Conservation (phyloP, 2,888 invertebrate species). For the Luperina testacea region DNA sequence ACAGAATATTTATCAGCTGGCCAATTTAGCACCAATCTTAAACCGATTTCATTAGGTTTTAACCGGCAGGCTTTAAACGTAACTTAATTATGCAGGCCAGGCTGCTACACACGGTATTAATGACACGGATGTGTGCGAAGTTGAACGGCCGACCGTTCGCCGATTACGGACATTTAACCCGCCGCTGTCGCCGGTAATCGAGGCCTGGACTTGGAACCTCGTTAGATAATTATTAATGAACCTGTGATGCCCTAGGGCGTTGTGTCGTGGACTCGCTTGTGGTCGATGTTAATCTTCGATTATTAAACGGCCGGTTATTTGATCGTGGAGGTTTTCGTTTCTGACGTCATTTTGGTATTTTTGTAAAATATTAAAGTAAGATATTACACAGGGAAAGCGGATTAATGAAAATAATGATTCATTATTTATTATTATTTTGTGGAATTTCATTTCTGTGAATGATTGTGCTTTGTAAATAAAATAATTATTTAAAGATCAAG, state of each 20-base stretch:
- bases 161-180: constrained; percentile 58
- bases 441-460: background rate
- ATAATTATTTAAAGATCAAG: background rate
- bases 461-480: too few relatives aligned
- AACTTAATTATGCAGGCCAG: constrained; percentile 45
- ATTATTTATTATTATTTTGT: background rate
- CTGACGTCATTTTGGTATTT: background rate
- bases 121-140: constrained; percentile 42
- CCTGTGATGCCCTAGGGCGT: constrained; percentile 47
- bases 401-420: background rate
- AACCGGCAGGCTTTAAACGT: constrained; percentile 25
- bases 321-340: constrained; percentile 1
- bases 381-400: background rate
- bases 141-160: constrained; percentile 36
- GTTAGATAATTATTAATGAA: constrained; percentile 67
- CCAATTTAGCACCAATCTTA: constrained; percentile 4
- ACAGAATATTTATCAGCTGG: background rate
- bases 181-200: constrained; percentile 62
- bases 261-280: constrained; percentile 36
- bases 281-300: constrained; percentile 46
- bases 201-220: constrained; percentile 51
- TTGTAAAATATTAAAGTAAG: background rate
- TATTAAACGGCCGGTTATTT: constrained; percentile 28
- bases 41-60: constrained; percentile 12
- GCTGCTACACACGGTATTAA: constrained; percentile 48